These are phyloP conservation scores for Aptenodytes forsteri DNA, from an alignment of 2,113 vertebrate genomes.

Conservation along the genomic window DNA sequence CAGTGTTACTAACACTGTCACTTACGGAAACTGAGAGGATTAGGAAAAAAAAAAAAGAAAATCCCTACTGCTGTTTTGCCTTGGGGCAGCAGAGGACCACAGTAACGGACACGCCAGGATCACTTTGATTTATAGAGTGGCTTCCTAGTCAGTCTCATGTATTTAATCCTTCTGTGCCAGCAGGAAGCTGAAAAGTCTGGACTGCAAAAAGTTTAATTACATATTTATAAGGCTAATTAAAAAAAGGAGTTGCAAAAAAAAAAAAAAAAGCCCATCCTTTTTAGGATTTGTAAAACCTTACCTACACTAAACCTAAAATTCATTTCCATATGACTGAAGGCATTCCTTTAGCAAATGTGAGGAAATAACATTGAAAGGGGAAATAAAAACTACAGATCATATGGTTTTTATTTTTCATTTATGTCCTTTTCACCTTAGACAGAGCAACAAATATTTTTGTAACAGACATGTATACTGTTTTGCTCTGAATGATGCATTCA, in stretches of 20 bases:
- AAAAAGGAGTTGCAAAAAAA: not conserved
- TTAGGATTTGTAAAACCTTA: not conserved
- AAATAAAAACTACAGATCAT: not conserved
- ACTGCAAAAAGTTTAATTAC: not conserved
- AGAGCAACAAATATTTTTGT: not conserved
- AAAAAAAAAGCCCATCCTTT: not conserved
- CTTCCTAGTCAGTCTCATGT: not conserved
- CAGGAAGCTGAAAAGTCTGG: not conserved
- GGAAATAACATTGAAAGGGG: not conserved
- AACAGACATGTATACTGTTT: not conserved
- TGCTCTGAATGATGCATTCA: not conserved
- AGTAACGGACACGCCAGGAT: not conserved
- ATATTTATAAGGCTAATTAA: not conserved
- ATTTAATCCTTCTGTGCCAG: not conserved
- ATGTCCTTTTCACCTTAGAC: not conserved
- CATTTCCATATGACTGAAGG: not conserved
- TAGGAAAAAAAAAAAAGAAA: not conserved
- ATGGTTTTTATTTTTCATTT: not conserved
- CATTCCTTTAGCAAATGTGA: not conserved
- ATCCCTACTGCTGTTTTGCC: not conserved
- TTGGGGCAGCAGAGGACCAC: not conserved
- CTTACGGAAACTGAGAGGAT: not conserved
- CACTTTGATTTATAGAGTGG: conserved; percentile 3
- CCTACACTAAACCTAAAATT: not conserved
- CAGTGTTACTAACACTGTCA: not conserved